Base-by-base conservation (phyloP, 2,888 invertebrate genomes). In the Notodonta ziczac region DNA sequence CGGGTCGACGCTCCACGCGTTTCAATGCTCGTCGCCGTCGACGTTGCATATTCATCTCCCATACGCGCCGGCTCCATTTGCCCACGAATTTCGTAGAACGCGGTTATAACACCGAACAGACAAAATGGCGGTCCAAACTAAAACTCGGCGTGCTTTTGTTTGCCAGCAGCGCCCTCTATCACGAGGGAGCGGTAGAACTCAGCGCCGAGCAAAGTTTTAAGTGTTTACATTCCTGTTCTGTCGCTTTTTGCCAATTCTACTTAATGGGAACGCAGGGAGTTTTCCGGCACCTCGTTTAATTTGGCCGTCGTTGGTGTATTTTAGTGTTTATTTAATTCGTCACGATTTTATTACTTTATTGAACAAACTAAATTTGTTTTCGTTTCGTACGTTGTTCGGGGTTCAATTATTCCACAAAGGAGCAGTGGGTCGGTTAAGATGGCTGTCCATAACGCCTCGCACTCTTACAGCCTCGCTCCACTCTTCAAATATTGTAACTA, bases 221-320 rank as follows among this genome's bases (percentile, higher is more conserved):
- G 91, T 92, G 91, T 91, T 92, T 92, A 91, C 89, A 90, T 90
- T 92, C 86, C 86, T 87, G 90, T 90, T 89, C 88, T 86, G 89
- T 87, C 87, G 90, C 91, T 90, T 91, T 91, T 91, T 91, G 89
- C 90, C 89, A 87, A 91, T 89, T 88, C 85, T 85, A 87, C 85
- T 88, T 89, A 90, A 91, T 89, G 84, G 89, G 83, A 83, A 88
- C 85, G 85, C 83, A 81, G 85, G 72, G 83, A 88, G 86, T 84
- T 87, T 81, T 82, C 79, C 84, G 81, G 81, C 85, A 87, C 86
- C 87, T 84, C 86, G 83, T 88, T 90, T 89, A 89, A 91, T 91
- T 90, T 83, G 82, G 79, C 73, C 76, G 73, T 76, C 68, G 80
- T 76, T 78, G 78, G 76, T 81, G 76, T 83, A 82, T 85, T 85